phyloP scores from a whole-genome alignment of 2,113 vertebrate species.

The Melospiza melodia region DNA sequence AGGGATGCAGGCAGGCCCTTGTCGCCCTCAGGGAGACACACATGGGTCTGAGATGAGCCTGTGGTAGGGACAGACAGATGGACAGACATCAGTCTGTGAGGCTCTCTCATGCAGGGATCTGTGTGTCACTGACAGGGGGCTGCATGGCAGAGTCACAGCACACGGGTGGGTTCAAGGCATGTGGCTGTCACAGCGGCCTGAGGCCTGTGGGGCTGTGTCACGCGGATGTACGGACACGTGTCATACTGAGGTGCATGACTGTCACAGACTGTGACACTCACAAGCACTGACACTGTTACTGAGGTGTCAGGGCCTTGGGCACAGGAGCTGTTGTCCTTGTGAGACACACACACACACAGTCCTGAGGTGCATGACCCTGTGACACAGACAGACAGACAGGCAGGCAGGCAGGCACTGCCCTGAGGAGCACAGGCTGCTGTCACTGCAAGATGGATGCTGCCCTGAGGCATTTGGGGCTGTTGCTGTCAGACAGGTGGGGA shows the following conservation, averaged over 20 bases:
- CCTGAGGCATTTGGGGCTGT: neutral
- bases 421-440: accelerated
- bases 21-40: no score
- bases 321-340: neutral
- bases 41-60: accelerated
- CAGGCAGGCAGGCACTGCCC: neutral
- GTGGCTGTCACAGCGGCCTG: accelerated
- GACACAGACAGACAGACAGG: neutral
- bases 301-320: neutral
- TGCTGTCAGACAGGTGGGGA: neutral
- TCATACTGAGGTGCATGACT: accelerated
- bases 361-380: accelerated
- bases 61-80: neutral
- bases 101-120: accelerated
- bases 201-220: neutral
- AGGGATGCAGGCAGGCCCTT: neutral
- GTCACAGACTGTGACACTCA: neutral
- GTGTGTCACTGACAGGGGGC: neutral
- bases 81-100: accelerated
- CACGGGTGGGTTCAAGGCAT: accelerated
- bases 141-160: neutral
- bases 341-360: neutral
- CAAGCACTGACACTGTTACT: neutral
- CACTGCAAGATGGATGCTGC: neutral
- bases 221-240: accelerated